A percentile compares a stretch with the other conserved stretches of the same genome.
Conservation (phyloP, 2,113 vertebrate species). For the Eudyptes chrysolophus region DNA sequence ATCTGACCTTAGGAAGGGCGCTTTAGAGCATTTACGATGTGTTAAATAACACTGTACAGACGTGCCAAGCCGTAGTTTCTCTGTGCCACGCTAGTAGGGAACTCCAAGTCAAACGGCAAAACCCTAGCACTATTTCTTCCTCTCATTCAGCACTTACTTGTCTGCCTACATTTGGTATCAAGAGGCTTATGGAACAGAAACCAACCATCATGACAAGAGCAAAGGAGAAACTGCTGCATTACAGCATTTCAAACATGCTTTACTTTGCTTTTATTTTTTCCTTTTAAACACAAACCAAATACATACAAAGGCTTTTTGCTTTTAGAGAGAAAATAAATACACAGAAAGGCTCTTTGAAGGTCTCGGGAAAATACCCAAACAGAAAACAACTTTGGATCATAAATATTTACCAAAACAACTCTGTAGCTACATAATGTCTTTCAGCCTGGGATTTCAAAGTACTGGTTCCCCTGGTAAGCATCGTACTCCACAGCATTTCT, state of each 20-base stretch:
- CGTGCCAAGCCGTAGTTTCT: neutral
- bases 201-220: neutral
- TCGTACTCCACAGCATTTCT: neutral
- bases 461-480: neutral
- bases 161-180: neutral
- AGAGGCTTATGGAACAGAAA: neutral
- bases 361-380: neutral
- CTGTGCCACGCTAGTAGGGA: neutral
- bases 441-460: neutral
- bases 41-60: slow-evolving; percentile 10
- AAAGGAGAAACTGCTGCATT: neutral
- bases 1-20: slow-evolving; percentile 19
- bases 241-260: neutral
- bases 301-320: neutral
- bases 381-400: neutral
- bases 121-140: neutral
- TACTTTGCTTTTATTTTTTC: neutral
- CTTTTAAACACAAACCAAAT: neutral
- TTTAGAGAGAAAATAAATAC: neutral
- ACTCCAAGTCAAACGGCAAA: neutral
- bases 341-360: neutral
- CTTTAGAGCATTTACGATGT: neutral
- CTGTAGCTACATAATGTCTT: neutral
- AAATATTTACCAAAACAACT: neutral
- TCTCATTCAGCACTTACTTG: neutral